Evolutionary conservation across 2,888 invertebrate genomes (phyloP), one percentile per base, ranked within the genome.

Genomic region (Conchocele bisecta): DNA sequence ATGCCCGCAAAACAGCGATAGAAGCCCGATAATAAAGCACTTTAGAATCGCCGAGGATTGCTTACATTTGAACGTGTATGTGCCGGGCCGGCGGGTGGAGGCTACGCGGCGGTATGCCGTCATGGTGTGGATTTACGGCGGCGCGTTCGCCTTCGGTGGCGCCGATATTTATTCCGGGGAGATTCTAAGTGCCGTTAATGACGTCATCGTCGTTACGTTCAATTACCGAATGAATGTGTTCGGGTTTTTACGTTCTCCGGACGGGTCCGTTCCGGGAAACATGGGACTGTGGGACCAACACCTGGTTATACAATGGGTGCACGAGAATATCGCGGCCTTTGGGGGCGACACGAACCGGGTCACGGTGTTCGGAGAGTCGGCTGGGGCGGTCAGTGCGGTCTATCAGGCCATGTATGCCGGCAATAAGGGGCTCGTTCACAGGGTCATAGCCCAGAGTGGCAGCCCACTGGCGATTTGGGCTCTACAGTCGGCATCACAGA

Each of bases 231-330:
- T 79, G 20, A 98, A 98, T 15, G 95, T 97, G 0, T 97, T 98
- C 90, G 98, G 98, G 26, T 98, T 98, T 92, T 93, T n/a, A n/a
- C 94, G 11, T 20, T 20, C 51, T 22, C 94, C 60, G n/a, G 94
- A 94, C 84, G 81, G 83, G 80, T 95, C 95, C 82, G 95, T 95
- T 0, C 96, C 96, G 7, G 75, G 67, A 4, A 75, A 75, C 28
- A 95, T 96, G 94, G 98, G 92, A 0, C 93, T 98, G 20, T 96
- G 97, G 95, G 98, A 98, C 93, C 98, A 98, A 92, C 95, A 96
- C 9, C 90, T 98, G 86, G 98, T 98, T 3, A 95, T 98, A 82
- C 94, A 95, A 66, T 98, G 98, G 98, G 94, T 98, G 35, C 95
- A 96, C 91, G 95, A 97, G 79, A 97, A 98, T 90, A 97, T 97